Percentiles rank a stretch among this genome's conserved stretches.
phyloP scores from a whole-genome alignment of 2,113 vertebrate genomes.

The Lasiurus borealis region DNA sequence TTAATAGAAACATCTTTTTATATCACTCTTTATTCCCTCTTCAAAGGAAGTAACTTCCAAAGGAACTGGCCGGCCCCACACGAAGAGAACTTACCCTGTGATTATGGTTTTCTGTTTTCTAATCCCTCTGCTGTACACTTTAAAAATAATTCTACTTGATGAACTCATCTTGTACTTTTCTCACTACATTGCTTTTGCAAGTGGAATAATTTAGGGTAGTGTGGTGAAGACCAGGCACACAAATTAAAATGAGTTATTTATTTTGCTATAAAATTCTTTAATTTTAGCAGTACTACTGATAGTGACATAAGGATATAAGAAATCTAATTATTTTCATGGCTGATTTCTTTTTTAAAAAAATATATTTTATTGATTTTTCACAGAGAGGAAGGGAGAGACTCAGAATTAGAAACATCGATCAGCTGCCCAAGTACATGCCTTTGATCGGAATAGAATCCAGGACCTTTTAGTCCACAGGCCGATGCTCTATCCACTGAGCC shows the following conservation, averaged over 20 bases:
- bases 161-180: conserved; percentile 14
- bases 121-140: background rate
- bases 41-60: conserved; percentile 44
- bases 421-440: no score
- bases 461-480: no score
- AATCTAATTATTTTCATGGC: conserved; percentile 15
- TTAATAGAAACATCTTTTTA: conserved; percentile 64
- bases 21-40: conserved; percentile 54
- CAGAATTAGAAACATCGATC: no score
- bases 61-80: background rate
- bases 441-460: no score
- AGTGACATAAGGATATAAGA: conserved; percentile 6
- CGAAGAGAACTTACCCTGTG: background rate
- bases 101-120: conserved; percentile 16
- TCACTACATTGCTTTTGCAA: background rate
- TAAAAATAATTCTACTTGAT: background rate
- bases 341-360: background rate
- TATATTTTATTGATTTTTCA: no score
- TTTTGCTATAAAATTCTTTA: background rate
- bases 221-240: background rate
- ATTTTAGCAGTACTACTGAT: conserved; percentile 42
- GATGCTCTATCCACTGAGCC: no score
- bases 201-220: background rate
- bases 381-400: no score
- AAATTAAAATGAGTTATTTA: conserved; percentile 27